Conservation (phyloP, 2,888 invertebrate genomes). For the Aphrophora alni region DNA sequence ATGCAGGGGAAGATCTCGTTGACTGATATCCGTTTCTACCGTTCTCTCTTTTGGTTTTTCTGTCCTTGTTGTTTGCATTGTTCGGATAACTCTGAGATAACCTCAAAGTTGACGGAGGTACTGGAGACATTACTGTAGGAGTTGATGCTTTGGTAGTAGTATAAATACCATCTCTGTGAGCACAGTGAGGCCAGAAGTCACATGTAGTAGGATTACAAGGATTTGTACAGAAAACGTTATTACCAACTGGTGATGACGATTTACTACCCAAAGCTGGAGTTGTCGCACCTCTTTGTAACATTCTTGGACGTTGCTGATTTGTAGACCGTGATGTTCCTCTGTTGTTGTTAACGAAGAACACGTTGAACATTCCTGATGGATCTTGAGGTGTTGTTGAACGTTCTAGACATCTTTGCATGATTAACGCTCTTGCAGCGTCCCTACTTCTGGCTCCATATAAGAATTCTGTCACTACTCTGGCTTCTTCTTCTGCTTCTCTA, state of each 20-base stretch:
- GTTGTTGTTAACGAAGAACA: conserved; percentile 25
- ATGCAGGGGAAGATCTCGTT: conserved; percentile 57
- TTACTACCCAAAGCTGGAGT: conserved; percentile 57
- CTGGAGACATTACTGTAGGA: conserved; percentile 51
- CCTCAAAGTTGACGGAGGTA: conserved; percentile 51
- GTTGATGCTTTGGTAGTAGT: conserved; percentile 40
- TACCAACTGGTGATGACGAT: conserved; percentile 41
- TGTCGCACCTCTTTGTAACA: conserved; percentile 60
- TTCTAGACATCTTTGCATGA: conserved; percentile 53
- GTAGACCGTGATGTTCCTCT: conserved; percentile 35
- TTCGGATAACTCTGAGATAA: conserved; percentile 62
- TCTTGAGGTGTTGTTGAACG: conserved; percentile 15
- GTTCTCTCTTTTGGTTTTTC: conserved; percentile 11
- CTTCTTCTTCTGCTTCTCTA: conserved; percentile 58
- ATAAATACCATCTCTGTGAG: conserved; percentile 57
- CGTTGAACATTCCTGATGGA: conserved; percentile 1
- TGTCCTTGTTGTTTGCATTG: conserved; percentile 49
- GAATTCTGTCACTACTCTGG: conserved; percentile 64
- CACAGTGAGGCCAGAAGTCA: conserved; percentile 69
- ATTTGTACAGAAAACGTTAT: conserved; percentile 49
- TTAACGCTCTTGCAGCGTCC: conserved; percentile 61
- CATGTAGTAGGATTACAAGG: conserved; percentile 64
- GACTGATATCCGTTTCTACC: conserved; percentile 38
- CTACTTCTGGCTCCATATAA: conserved; percentile 63
- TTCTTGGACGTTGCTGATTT: conserved; percentile 44